Conservation (phyloP, 2,888 invertebrate genomes). For the Bibio marci region DNA sequence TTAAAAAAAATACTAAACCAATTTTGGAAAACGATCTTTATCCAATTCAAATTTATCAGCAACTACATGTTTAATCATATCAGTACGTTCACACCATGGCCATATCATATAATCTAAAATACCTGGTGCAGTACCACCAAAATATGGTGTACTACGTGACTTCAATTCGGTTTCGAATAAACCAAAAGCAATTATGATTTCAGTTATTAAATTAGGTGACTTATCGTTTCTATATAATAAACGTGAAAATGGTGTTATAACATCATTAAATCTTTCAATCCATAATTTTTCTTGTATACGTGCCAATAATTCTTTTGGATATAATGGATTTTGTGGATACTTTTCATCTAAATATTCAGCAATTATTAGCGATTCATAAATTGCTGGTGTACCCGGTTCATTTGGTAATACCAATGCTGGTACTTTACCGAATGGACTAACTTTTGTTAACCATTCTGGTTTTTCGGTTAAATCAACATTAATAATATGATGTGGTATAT, state of each 20-base stretch:
- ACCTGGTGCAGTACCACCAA: conserved; percentile 52
- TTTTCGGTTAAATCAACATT: conserved; percentile 57
- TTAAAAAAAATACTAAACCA: conserved; percentile 33
- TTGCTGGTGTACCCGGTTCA: conserved; percentile 34
- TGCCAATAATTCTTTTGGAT: conserved; percentile 41
- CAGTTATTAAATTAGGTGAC: too few relatives aligned
- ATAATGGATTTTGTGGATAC: conserved; percentile 45
- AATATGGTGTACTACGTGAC: conserved; percentile 42
- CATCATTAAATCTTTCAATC: conserved; percentile 22
- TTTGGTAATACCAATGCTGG: conserved; percentile 57
- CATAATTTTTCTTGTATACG: conserved; percentile 27
- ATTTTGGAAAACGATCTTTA: conserved; percentile 40
- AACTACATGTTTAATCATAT: conserved; percentile 38
- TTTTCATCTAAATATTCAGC: conserved; percentile 68
- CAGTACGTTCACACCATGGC: conserved; percentile 58
- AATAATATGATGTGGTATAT: conserved; percentile 56
- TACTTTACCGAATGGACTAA: conserved; percentile 48
- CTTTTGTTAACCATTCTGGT: conserved; percentile 65
- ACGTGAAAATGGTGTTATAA: conserved; percentile 20
- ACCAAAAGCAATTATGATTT: too few relatives aligned
- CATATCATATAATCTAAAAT: conserved; percentile 70
- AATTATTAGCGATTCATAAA: conserved; percentile 69
- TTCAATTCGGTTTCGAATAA: conserved; percentile 45
- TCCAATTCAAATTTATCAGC: conserved; percentile 46
- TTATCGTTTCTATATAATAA: conserved; percentile 23